Base-by-base conservation (phyloP, 92 coral and sea anemone species). In the Epizoanthus stellaris region DNA sequence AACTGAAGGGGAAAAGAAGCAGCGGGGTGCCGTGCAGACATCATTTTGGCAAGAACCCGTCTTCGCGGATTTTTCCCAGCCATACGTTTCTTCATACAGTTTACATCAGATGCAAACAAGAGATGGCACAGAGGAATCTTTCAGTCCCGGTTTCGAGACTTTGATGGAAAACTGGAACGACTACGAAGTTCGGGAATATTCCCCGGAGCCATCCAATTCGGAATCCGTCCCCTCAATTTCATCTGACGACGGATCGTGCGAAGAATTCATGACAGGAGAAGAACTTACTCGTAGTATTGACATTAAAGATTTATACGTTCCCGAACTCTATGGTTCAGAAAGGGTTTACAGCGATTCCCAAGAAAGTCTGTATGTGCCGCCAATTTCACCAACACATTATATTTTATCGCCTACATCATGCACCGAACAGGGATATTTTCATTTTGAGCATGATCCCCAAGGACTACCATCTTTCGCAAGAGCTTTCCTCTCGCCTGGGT, bases 181-280 rank as follows among this genome's bases (percentile, higher is more conserved):
- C 11, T 91, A 87, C 87, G 88, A 82, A 16, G 80, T 82, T 5
- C 82, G 86, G 72, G 95, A 85, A 70, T 90, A 80, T 65, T 80
- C 86, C 64, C 56, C 87, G 23, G 70, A 73, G 49, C 61, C 84
- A 16, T 89, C 93, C 34, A 87, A 77, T 16, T 25, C 82, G 10
- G 98, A 86, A 25, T 92, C 93, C 2, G 94, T 86, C 7, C 95
- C 94, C 10, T 89, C 95, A 0, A 89, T 92, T 19, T 85, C 93
- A 15, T 88, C 98, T 11, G 93, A 94, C 7, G 93, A 91, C 10
- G 90, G 84, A 43, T 81, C 88, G 15, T 87, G 86, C 40, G 99
- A 97, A 59, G 97, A 92, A 69, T 97, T 97, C 86, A 85, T 97
- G 95, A 97, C 99, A 1, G 95, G 99, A 20, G 99, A 97, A 87